These are phyloP conservation scores for Dusona sp. DNA, from an alignment of 2,888 invertebrate genomes.

Conservation along the genomic window DNA sequence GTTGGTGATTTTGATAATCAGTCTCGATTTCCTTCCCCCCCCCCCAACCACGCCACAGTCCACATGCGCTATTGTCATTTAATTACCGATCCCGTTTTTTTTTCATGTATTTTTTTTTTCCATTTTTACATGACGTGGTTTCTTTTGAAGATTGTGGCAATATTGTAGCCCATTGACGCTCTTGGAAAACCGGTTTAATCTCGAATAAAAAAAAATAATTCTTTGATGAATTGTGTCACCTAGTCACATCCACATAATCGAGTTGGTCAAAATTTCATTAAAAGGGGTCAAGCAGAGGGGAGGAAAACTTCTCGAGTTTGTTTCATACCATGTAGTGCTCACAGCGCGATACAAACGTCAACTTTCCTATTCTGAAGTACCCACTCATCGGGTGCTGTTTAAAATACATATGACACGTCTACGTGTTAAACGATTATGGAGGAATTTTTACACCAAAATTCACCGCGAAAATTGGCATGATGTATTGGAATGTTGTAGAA, in stretches of 20 bases:
- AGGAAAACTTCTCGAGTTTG: constrained; percentile 38
- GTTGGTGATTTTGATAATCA: constrained; percentile 49
- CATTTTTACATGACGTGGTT: not conserved
- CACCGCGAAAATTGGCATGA: not conserved
- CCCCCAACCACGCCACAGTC: not conserved
- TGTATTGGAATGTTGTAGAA: not conserved
- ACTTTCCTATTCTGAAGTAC: constrained; percentile 24
- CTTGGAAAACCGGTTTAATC: not conserved
- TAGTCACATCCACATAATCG: constrained; percentile 34
- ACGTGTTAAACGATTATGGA: not conserved
- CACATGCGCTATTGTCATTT: constrained; percentile 17
- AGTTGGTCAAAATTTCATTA: constrained; percentile 19
- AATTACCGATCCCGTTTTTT: constrained; percentile 28
- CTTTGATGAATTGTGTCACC: constrained; percentile 14
- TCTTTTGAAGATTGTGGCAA: not conserved
- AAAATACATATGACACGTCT: constrained; percentile 12
- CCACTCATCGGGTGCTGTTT: not conserved
- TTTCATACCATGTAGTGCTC: constrained; percentile 55
- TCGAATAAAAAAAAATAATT: not conserved
- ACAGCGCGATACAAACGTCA: constrained; percentile 45
- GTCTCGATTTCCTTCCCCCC: constrained; percentile 17
- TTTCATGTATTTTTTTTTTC: not conserved
- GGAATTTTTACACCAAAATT: not conserved
- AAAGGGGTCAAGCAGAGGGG: not conserved
- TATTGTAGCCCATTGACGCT: not conserved